These are phyloP conservation scores for Pyrrhia umbra DNA, from an alignment of 2,888 invertebrate genomes.

Conservation along the genomic window DNA sequence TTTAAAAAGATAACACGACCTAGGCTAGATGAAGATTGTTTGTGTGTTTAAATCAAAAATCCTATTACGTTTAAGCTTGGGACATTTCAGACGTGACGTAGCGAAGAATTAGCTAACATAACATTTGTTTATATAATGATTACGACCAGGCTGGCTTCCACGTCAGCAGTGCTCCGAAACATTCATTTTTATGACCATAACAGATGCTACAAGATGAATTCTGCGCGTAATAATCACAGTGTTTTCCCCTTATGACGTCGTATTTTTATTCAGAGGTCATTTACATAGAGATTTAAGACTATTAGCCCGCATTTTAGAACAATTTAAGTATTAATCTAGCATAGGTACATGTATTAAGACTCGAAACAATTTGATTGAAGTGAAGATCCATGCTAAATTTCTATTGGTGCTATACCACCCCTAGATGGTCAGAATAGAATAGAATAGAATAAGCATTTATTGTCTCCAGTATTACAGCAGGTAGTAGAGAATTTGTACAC, in stretches of 20 bases:
- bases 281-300: neutral
- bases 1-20: too few species aligned
- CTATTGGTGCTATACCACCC: too few species aligned
- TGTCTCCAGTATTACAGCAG: too few species aligned
- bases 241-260: neutral
- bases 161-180: neutral
- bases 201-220: neutral
- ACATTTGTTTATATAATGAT: constrained; percentile 6
- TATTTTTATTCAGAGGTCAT: neutral
- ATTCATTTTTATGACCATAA: neutral
- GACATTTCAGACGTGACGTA: neutral
- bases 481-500: too few species aligned
- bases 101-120: neutral
- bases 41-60: too few species aligned
- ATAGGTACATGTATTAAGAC: too few species aligned
- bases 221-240: neutral
- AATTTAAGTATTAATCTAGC: too few species aligned
- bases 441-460: too few species aligned
- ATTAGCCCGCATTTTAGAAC: too few species aligned
- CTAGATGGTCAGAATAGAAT: too few species aligned
- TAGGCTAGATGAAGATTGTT: too few species aligned
- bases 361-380: neutral
- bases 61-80: neutral
- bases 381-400: neutral
- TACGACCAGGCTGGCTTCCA: neutral